A percentile compares a stretch with the other conserved stretches of the same genome.
Conservation (phyloP, 1,140 invertebrate species). For the Orchesella cincta region DNA sequence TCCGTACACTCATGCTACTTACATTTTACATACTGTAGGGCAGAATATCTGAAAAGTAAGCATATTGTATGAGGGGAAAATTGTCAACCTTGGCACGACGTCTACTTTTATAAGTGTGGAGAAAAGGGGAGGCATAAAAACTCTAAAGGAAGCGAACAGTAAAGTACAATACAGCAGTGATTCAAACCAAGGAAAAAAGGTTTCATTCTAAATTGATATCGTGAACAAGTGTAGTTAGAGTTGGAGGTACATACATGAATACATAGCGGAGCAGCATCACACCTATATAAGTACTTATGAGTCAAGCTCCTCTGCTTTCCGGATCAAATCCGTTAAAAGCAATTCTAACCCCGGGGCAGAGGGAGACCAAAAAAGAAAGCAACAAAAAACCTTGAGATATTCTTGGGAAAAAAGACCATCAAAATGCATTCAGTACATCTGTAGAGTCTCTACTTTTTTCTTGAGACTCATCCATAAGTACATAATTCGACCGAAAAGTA, state of each 20-base stretch:
- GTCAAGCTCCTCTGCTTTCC: not conserved
- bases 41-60: not conserved
- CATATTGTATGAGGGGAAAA: not conserved
- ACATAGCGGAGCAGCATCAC: no score
- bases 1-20: no score
- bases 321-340: slow-evolving; percentile 42
- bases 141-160: not conserved
- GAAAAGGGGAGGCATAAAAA: not conserved
- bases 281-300: not conserved
- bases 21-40: not conserved
- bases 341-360: slow-evolving; percentile 38
- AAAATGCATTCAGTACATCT: slow-evolving; percentile 26
- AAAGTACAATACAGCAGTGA: not conserved
- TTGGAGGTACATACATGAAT: no score
- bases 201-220: slow-evolving; percentile 7
- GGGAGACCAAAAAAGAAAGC: not conserved
- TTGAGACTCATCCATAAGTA: slow-evolving; percentile 17
- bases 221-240: not conserved
- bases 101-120: no score
- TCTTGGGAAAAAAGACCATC: not conserved
- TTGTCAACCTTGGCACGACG: slow-evolving; percentile 26
- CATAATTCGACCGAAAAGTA: slow-evolving; percentile 20
- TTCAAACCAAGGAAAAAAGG: not conserved
- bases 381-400: not conserved
- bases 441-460: not conserved